Evolutionary conservation across 2,113 vertebrate species (phyloP).

Genomic region (Leptobrachium leishanense): DNA sequence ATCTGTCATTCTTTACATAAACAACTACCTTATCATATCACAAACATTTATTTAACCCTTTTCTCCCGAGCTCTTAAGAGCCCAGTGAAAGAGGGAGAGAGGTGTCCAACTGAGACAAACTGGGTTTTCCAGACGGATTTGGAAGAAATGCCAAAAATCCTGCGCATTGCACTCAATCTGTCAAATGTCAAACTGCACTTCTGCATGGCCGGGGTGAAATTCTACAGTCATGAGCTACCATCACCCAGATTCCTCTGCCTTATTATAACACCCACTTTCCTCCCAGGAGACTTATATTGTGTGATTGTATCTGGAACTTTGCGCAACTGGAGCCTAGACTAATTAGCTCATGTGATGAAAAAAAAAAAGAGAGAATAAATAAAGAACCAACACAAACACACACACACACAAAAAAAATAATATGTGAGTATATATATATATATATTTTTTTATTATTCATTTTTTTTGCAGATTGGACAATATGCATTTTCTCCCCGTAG

Average conservation of each 20-base stretch:
- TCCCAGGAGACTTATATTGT: conserved; percentile 59
- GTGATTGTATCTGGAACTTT: conserved; percentile 55
- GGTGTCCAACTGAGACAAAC: conserved; percentile 69
- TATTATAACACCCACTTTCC: conserved; percentile 50
- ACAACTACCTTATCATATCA: conserved; percentile 96
- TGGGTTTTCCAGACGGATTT: conserved; percentile 64
- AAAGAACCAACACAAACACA: too few species aligned
- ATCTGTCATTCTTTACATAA: conserved; percentile 83
- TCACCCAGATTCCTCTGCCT: conserved; percentile 56
- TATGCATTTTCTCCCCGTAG: conserved; percentile 71
- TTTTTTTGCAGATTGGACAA: conserved; percentile 71
- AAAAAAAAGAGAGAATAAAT: background rate
- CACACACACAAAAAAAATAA: too few species aligned
- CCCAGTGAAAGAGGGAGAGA: conserved; percentile 48
- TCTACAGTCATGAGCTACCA: conserved; percentile 57
- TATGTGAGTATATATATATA: too few species aligned
- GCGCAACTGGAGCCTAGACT: conserved; percentile 63
- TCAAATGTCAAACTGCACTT: conserved; percentile 70
- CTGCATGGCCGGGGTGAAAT: conserved; percentile 58
- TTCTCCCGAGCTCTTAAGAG: conserved; percentile 79
- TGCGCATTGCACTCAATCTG: conserved; percentile 72
- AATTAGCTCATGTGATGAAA: conserved; percentile 59
- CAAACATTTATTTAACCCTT: conserved; percentile 99
- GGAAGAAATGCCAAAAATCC: conserved; percentile 77
- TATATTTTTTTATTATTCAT: conserved; percentile 58